Base-by-base conservation (phyloP, 2,113 vertebrate species). In the Origma solitaria region DNA sequence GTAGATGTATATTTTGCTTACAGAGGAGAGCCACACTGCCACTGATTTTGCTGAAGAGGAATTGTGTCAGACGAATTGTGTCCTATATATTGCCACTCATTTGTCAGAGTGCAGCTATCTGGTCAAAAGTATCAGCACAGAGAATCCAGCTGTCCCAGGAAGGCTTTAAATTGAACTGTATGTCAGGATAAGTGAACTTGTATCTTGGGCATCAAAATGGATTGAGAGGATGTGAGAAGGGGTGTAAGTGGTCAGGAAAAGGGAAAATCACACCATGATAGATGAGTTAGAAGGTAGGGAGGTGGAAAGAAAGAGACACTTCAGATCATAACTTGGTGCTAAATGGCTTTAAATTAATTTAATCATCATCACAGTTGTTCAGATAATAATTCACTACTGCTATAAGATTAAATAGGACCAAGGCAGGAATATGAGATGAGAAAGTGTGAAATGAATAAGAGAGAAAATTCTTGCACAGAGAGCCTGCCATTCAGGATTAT, bases 211-310 rank as follows among this genome's bases (percentile, higher is more conserved):
- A 54, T 15, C 33, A 38, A 0, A 6, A 4, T 23, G 54, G 68
- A 49, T 49, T 25, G 37, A 13, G 6, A 47, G 8, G 19, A 58
- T 62, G 25, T 62, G 47, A 62, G 75, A 78, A 75, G n/a, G 80
- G 16, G 25, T 35, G 25, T 30, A 56, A 82, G 24, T 38, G 25
- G 23, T 42, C 28, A 79, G 79, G 28, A 81, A 77, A 90, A 40
- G 4, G 4, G 1, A 24, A 72, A 77, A 8, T 1, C 0, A 2
- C 11, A 22, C 13, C 38, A 28, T 15, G 84, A 7, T 2, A 24
- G 17, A 31, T 27, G 33, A 91, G 10, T 38, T 60, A 76, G 19
- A 88, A 33, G 15, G 22, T 15, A 50, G 6, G 6, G 20, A 40
- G 35, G 5, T 3, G 25, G 7, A 24, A 45, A 64, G 71, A n/a